Percentiles rank a stretch among this genome's conserved stretches.
Evolutionary conservation across 2,113 vertebrate genomes (phyloP).

Genomic region (Crypturellus undulatus): DNA sequence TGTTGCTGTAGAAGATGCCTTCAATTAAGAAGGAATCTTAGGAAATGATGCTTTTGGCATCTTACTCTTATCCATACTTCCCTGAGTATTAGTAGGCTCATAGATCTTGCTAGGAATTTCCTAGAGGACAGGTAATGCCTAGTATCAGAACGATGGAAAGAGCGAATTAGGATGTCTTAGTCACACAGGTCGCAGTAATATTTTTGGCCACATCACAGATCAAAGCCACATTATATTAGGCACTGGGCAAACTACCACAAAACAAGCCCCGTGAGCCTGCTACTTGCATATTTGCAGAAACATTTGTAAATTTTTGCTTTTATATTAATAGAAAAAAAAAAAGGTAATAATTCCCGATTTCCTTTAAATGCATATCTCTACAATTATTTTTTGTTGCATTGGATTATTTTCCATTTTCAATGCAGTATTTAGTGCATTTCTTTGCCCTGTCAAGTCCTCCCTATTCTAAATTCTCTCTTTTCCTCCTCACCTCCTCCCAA

Average conservation of each 20-base stretch:
- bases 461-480: background rate
- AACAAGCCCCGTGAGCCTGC: background rate
- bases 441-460: background rate
- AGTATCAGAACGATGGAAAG: background rate
- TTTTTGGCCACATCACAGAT: background rate
- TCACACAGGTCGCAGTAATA: background rate
- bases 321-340: background rate
- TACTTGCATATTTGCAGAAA: background rate
- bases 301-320: background rate
- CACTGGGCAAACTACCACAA: background rate
- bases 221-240: background rate
- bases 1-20: background rate
- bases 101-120: background rate
- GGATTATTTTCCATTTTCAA: background rate
- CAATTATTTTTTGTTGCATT: background rate
- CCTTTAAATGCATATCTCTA: background rate
- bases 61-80: background rate
- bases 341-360: background rate
- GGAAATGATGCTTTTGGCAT: background rate
- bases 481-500: fast-evolving
- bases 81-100: background rate
- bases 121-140: background rate
- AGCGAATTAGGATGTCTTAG: background rate
- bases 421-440: background rate
- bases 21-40: background rate